Percentiles rank a stretch among this genome's conserved stretches.
phyloP scores from a whole-genome alignment of 2,113 vertebrate species.

The Struthidea cinerea region DNA sequence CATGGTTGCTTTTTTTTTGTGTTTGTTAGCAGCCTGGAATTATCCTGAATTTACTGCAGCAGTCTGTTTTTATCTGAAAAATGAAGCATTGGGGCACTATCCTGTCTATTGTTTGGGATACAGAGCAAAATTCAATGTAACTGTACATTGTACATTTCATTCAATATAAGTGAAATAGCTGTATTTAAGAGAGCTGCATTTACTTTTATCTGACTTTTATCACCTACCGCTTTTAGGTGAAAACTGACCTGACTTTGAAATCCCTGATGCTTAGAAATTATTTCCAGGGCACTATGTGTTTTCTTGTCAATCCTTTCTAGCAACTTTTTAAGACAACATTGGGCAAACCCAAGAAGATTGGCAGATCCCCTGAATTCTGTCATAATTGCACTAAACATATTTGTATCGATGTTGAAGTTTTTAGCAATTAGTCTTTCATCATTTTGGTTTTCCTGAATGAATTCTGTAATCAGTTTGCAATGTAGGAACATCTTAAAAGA shows the following conservation, averaged over 20 bases:
- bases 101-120: background rate
- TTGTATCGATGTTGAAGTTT: background rate
- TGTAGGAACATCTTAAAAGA: background rate
- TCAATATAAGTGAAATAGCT: background rate
- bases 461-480: background rate
- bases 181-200: background rate
- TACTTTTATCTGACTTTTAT: background rate
- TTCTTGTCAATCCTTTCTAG: background rate
- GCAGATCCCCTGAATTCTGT: background rate
- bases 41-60: background rate
- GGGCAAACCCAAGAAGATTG: background rate
- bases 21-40: background rate
- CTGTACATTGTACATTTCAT: background rate
- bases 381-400: background rate
- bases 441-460: background rate
- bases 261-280: background rate
- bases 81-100: background rate
- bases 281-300: background rate
- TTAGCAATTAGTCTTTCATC: background rate
- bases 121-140: background rate
- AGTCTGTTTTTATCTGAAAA: background rate
- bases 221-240: background rate
- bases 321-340: background rate
- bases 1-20: background rate
- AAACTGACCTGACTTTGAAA: background rate